phyloP scores from a whole-genome alignment of 2,797 vertebrate species.

The Alca torda region DNA sequence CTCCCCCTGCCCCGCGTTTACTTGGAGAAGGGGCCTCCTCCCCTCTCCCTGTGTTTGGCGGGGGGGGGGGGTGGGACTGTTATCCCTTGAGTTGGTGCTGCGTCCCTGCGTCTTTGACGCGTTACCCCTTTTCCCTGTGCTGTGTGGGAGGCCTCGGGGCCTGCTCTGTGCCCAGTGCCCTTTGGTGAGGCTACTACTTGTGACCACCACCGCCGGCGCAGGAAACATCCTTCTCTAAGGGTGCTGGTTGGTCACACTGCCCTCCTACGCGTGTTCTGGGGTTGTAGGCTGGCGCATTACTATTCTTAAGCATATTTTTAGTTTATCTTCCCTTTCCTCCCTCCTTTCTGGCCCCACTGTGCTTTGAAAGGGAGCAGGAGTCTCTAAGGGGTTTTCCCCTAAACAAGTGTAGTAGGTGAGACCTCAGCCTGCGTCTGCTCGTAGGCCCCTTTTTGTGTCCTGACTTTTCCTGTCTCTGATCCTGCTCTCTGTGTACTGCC shows the following conservation, averaged over 20 bases:
- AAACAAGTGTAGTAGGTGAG: not conserved
- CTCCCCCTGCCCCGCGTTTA: not conserved
- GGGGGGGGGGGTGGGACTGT: not conserved
- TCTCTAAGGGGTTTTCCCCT: not conserved
- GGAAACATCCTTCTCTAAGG: not conserved
- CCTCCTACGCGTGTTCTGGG: rapidly evolving
- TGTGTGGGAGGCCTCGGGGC: not conserved
- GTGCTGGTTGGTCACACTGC: not conserved
- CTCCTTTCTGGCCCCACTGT: not conserved
- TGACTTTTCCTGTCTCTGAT: not conserved
- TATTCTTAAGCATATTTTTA: not conserved
- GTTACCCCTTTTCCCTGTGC: rapidly evolving
- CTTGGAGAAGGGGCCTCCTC: rapidly evolving
- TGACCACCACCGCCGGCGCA: not conserved
- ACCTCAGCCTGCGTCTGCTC: not conserved
- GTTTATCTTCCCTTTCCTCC: not conserved
- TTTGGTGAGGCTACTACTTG: not conserved
- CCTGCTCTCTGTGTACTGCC: not conserved
- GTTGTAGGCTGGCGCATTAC: not conserved
- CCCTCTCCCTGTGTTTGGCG: rapidly evolving
- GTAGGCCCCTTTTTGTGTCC: rapidly evolving
- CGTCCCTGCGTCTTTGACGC: rapidly evolving
- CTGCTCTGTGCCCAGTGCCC: not conserved
- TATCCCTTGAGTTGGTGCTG: too few species aligned
- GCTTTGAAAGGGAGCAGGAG: not conserved